Percentiles rank a stretch among this genome's conserved stretches.
phyloP scores from a whole-genome alignment of 1,140 invertebrate species.

The Drosophila subobscura region DNA sequence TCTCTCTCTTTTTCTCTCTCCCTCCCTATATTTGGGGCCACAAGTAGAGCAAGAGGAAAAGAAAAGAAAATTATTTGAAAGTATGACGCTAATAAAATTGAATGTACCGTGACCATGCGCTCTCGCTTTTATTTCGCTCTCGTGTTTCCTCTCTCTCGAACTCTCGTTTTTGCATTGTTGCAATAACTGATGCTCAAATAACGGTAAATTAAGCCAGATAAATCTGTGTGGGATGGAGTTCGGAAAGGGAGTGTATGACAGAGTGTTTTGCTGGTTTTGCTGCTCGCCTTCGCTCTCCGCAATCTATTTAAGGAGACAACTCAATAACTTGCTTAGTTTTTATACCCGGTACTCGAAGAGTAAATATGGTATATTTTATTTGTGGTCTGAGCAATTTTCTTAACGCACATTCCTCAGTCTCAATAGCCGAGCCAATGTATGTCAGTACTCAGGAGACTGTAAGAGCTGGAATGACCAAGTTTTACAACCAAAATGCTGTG shows the following conservation, averaged over 20 bases:
- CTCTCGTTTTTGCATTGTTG: slow-evolving; percentile 53
- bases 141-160: slow-evolving; percentile 29
- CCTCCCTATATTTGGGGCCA: too few relatives aligned
- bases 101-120: slow-evolving; percentile 58
- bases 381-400: too few relatives aligned
- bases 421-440: too few relatives aligned
- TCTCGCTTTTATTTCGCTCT: slow-evolving; percentile 59
- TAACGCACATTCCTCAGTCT: too few relatives aligned
- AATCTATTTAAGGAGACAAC: slow-evolving; percentile 12
- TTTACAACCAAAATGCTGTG: too few relatives aligned
- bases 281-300: slow-evolving; percentile 22
- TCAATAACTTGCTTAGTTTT: too few relatives aligned
- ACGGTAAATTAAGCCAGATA: slow-evolving; percentile 80
- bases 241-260: slow-evolving; percentile 23
- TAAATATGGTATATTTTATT: too few relatives aligned
- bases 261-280: slow-evolving; percentile 55
- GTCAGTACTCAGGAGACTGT: too few relatives aligned
- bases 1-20: too few relatives aligned
- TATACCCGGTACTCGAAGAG: too few relatives aligned
- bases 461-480: too few relatives aligned
- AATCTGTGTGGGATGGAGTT: slow-evolving; percentile 61
- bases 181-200: slow-evolving; percentile 79
- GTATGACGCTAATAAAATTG: slow-evolving; percentile 82
- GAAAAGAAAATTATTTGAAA: slow-evolving; percentile 81
- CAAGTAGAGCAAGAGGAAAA: slow-evolving; percentile 26